A percentile compares a stretch with the other conserved stretches of the same genome.
Conservation (phyloP, 2,113 vertebrate genomes). For the Brachypodius melanocephalos region DNA sequence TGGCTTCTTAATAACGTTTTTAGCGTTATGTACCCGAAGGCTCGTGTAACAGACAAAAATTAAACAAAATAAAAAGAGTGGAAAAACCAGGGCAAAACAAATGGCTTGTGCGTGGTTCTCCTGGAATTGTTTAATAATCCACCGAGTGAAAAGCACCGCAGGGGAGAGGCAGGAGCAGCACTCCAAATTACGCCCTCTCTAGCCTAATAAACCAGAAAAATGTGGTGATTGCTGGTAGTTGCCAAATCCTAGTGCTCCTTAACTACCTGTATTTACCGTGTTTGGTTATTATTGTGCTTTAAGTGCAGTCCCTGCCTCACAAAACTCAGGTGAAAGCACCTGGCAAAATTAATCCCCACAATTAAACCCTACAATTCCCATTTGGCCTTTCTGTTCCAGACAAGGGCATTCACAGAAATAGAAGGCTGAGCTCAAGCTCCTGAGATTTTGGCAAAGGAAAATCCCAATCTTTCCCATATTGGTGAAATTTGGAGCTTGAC, state of each 20-base stretch:
- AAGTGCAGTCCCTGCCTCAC: not conserved
- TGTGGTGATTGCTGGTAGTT: not conserved
- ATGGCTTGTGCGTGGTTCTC: not conserved
- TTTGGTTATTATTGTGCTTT: not conserved
- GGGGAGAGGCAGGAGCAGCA: not conserved
- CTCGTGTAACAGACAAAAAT: not conserved
- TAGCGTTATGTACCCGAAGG: not conserved
- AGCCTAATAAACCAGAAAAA: not conserved
- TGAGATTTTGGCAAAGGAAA: not conserved
- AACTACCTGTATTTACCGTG: not conserved
- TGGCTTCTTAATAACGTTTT: slow-evolving; percentile 5
- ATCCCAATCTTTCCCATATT: not conserved
- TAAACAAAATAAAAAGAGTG: not conserved
- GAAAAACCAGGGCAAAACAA: not conserved
- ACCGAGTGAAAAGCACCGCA: not conserved
- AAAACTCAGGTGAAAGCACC: not conserved
- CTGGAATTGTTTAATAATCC: slow-evolving; percentile 9
- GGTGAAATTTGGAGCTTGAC: not conserved
- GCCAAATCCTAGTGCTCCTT: not conserved
- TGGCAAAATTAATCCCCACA: not conserved
- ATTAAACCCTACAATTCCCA: not conserved
- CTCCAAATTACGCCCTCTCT: not conserved
- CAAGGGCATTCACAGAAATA: not conserved
- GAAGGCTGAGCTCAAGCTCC: not conserved
- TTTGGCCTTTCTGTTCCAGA: not conserved